Conservation (phyloP, 2,113 vertebrate genomes). For the Cisticola juncidis region DNA sequence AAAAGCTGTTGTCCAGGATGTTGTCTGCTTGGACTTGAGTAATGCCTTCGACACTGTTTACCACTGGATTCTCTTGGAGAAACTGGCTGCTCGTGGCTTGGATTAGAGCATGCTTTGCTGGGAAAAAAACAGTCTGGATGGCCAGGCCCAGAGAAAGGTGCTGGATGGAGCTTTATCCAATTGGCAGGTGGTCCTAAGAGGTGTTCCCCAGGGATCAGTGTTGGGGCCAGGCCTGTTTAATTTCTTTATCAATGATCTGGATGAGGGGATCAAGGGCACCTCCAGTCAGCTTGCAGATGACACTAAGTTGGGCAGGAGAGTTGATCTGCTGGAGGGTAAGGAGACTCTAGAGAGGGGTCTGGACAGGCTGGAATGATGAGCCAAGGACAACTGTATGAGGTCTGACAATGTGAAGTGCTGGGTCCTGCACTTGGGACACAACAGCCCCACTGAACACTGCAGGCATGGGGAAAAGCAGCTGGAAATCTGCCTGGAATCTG, state of each 20-base stretch:
- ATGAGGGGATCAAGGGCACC: neutral
- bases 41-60: neutral
- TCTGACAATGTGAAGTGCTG: neutral
- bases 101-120: accelerated
- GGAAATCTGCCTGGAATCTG: neutral
- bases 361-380: neutral
- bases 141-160: neutral
- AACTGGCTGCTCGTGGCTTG: neutral
- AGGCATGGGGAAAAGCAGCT: neutral
- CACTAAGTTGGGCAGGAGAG: neutral
- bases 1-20: neutral
- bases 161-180: neutral
- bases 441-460: neutral
- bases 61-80: neutral
- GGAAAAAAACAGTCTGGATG: neutral
- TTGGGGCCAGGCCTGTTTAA: neutral
- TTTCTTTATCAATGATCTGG: neutral
- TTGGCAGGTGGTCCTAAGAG: neutral
- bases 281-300: neutral
- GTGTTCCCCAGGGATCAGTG: neutral
- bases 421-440: neutral
- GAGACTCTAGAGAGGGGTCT: neutral
- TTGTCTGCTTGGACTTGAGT: neutral
- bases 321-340: neutral
- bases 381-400: accelerated